Evolutionary conservation across 2,888 invertebrate species (phyloP).

Genomic region (Melanostoma scalare): DNA sequence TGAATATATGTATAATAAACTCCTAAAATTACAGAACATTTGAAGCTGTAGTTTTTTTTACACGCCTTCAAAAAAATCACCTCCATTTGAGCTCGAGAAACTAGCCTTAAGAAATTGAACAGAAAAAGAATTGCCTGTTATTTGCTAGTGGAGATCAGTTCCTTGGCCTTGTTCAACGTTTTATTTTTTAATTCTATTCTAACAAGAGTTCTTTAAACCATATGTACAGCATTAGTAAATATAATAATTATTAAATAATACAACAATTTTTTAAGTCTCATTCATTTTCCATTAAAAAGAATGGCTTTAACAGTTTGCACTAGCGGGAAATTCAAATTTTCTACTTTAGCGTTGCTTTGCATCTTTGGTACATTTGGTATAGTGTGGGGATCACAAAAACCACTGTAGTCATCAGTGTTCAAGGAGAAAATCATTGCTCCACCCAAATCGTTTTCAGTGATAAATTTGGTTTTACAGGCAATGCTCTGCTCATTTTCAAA

Average conservation of each 20-base stretch:
- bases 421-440: constrained; percentile 93
- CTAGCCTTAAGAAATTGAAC: no score
- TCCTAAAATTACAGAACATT: no score
- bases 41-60: no score
- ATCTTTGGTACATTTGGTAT: constrained; percentile 40
- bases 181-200: no score
- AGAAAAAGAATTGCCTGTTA: no score
- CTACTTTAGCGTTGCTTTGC: not conserved
- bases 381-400: constrained; percentile 82
- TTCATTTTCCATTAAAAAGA: constrained; percentile 29
- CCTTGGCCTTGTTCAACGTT: no score
- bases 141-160: no score
- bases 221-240: constrained; percentile 40
- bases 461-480: constrained; percentile 86
- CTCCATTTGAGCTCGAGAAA: no score
- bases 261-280: constrained; percentile 1
- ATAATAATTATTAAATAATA: constrained; percentile 2
- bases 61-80: no score
- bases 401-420: constrained; percentile 89
- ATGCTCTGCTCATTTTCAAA: constrained; percentile 90
- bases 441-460: constrained; percentile 85
- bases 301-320: constrained; percentile 49
- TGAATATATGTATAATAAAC: no score
- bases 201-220: not conserved
- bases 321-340: constrained; percentile 53